A percentile compares a stretch with the other conserved stretches of the same genome.
phyloP scores from a whole-genome alignment of 2,797 vertebrate species.

The Bothrops alternatus region DNA sequence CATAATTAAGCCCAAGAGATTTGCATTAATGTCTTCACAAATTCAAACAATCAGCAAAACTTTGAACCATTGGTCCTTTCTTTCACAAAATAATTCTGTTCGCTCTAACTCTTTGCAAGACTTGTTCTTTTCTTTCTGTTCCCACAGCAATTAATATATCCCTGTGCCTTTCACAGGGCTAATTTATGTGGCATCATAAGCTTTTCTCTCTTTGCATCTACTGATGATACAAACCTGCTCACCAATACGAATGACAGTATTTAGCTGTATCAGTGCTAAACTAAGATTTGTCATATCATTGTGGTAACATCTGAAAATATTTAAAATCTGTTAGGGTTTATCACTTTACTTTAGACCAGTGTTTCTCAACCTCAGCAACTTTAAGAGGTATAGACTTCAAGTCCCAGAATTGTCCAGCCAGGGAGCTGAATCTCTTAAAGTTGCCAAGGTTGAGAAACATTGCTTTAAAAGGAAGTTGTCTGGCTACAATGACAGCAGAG shows the following conservation, averaged over 20 bases:
- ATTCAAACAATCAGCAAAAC: not conserved
- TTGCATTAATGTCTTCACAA: not conserved
- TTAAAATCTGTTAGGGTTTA: no score
- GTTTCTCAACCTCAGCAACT: no score
- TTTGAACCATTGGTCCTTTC: not conserved
- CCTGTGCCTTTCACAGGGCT: not conserved
- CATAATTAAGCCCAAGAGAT: not conserved
- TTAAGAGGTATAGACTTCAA: no score
- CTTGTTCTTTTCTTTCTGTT: not conserved
- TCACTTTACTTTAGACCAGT: no score
- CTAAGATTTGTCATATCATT: no score
- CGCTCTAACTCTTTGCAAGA: not conserved
- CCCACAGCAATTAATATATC: not conserved
- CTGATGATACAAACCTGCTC: not conserved
- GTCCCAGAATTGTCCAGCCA: no score
- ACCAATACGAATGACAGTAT: not conserved
- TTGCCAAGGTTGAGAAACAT: no score
- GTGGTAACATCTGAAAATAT: no score
- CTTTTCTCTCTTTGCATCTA: not conserved
- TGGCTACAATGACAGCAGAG: no score
- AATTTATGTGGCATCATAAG: not conserved
- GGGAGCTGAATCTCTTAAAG: no score
- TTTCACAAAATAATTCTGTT: not conserved
- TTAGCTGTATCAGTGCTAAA: not conserved
- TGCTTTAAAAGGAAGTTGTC: no score